Base-by-base conservation (phyloP, 2,797 vertebrate genomes). In the Anguilla obscura region DNA sequence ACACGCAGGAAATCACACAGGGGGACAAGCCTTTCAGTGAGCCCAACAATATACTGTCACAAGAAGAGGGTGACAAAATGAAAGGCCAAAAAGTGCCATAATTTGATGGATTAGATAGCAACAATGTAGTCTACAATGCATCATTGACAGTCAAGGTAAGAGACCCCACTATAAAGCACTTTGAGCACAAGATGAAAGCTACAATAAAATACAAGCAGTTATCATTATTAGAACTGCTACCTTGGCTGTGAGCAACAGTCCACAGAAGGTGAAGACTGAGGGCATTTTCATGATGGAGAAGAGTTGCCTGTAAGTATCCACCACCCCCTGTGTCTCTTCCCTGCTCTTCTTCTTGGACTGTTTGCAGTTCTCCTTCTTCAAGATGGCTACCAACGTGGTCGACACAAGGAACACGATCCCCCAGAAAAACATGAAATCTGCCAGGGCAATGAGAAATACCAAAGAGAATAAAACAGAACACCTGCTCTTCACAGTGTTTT, bases 351-450 rank as follows among this genome's bases (percentile, higher is more conserved):
- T 95, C 66, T 93, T 93, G 52, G 88, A 91, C 45, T 82, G 60
- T 2, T 92, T 94, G 56, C 88, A 91, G 86, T 96, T 97, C 94
- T 99, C 99, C 87, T 95, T 98, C 94, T 99, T 99, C 85, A 99
- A 89, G 88, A 99, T 80, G 71, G 98, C 98, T 86, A 99, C 97
- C 90, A 99, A 92, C 1, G 98, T 99, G 24, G 99, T 99, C 88
- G 98, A 98, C 82, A 98, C 90, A 90, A 99, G 92, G 94, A 99
- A 99, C 86, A 99, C 92, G 89, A 97, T 90, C 87, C 98, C 98
- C 98, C 98, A 99, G 93, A 97, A 99, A 93, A 98, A 98, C 90
- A 99, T 93, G 94, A 99, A 99, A 93, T 99, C 99, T 99, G 93
- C 86, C 94, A 92, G 87, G 74, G 88, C 50, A 8, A 83, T 5